Base-by-base conservation (phyloP, 2,888 invertebrate genomes). In the Lasioglossum pauxillum region DNA sequence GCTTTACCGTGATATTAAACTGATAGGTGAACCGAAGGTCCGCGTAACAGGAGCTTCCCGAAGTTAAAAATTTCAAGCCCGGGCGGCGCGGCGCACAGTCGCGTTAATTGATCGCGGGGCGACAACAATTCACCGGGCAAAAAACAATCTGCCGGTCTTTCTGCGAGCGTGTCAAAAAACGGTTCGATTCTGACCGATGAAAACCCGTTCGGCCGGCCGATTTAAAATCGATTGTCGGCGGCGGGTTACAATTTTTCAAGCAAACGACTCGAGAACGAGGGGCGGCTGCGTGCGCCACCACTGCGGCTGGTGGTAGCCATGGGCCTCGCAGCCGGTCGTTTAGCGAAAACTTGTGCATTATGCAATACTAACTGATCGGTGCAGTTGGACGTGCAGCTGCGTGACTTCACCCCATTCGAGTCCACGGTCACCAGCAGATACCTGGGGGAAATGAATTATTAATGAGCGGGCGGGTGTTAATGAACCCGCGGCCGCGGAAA, bases 311-410 rank as follows among this genome's bases (percentile, higher is more conserved):
- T n/a, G 19, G 12, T 4, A 8, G 69, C 35, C 35, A 19, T 60
- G 31, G 31, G 41, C 76, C 53, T n/a, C 23, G 16, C 16, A 3
- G 14, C 35, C 53, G 60, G n/a, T 80, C 64, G 49, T 53, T 57
- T 31, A 72, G 27, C 31, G 71, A 60, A 71, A 80, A 49, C 38
- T 49, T 23, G 64, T 71, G 27, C 69, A 83, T 82, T 77, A 80
- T 75, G 73, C 41, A 41, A 82, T 82, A 93, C 93, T 92, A 79
- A 94, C 93, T 89, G 84, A 64, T 92, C 94, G n/a, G 71, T 91
- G 90, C 95, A 95, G 87, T 94, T 93, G 19, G 90, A 79, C 49
- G 95, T 94, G 86, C 95, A 95, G 74, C 89, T 77, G 82, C 94
- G 93, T 41, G 93, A 92, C 78, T 93, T 93, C 4, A 92, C 89